Evolutionary conservation across 2,888 invertebrate species (phyloP).

Genomic region (Eutolmus rufibarbis): DNA sequence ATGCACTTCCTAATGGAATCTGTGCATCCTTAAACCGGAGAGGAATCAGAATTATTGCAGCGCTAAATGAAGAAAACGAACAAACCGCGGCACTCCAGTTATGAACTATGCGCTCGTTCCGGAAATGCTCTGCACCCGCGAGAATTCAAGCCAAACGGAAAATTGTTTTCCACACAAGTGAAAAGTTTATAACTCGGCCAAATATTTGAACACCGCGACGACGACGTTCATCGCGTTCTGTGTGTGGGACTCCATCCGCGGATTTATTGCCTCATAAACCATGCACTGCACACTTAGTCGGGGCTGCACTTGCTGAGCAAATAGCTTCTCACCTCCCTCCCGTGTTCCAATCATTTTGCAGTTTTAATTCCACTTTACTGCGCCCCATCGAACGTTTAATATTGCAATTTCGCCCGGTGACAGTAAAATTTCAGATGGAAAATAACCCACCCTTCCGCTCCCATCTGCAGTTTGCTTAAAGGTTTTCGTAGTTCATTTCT

Average conservation of each 20-base stretch:
- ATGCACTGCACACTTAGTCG: conserved; percentile 15
- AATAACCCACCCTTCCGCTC: not conserved
- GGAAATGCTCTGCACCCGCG: not conserved
- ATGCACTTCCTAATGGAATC: not conserved
- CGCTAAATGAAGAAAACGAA: not conserved
- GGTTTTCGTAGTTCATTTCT: not conserved
- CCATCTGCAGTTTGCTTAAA: not conserved
- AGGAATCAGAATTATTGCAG: not conserved
- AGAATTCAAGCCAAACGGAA: not conserved
- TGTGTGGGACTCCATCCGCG: not conserved
- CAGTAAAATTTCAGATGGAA: not conserved
- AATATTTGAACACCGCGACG: not conserved
- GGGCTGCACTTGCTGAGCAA: not conserved
- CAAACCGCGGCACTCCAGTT: not conserved
- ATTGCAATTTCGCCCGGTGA: not conserved
- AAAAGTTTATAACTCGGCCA: not conserved
- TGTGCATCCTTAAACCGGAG: not conserved
- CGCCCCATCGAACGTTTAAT: not conserved
- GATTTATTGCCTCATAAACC: conserved; percentile 23
- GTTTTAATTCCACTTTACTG: not conserved
- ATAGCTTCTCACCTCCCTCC: not conserved
- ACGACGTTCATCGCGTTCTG: not conserved
- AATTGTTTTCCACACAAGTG: not conserved
- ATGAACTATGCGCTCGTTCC: not conserved
- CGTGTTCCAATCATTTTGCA: not conserved